These are phyloP conservation scores for Rhinolophus sinicus DNA, from an alignment of 2,113 vertebrate genomes.

Conservation along the genomic window DNA sequence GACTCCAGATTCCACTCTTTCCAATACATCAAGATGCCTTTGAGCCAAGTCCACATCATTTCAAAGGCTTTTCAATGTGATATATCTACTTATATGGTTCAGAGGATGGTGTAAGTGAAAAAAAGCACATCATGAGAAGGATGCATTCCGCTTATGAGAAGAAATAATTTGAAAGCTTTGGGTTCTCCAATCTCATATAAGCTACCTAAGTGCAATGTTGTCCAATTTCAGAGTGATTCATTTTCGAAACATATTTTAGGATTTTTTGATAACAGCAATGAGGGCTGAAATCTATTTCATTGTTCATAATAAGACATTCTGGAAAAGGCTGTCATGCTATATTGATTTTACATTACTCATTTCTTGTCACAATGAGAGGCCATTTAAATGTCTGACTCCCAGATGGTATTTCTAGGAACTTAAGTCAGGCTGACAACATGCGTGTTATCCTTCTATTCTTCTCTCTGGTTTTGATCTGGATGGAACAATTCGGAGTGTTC, in stretches of 20 bases:
- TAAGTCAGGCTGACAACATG: neutral
- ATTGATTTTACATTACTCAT: neutral
- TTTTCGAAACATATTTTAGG: neutral
- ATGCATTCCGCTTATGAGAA: neutral
- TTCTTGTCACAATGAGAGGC: neutral
- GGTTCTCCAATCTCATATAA: neutral
- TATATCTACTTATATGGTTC: neutral
- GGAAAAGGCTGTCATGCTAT: neutral
- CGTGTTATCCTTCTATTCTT: neutral
- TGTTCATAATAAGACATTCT: slow-evolving; percentile 4
- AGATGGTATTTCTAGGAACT: neutral
- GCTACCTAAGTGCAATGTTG: neutral
- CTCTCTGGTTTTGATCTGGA: neutral
- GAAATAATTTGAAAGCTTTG: neutral
- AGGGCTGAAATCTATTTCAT: neutral
- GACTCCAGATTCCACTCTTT: neutral
- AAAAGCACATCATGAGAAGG: neutral
- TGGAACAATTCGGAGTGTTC: neutral
- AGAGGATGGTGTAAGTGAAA: neutral
- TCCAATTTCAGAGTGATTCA: neutral
- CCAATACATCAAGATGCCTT: neutral
- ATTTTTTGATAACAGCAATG: neutral
- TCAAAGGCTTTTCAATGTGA: neutral
- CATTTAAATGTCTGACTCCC: neutral
- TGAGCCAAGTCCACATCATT: neutral